A percentile compares a stretch with the other conserved stretches of the same genome.
Evolutionary conservation across 2,888 invertebrate genomes (phyloP).

Genomic region (Scelioninae gen. 1): DNA sequence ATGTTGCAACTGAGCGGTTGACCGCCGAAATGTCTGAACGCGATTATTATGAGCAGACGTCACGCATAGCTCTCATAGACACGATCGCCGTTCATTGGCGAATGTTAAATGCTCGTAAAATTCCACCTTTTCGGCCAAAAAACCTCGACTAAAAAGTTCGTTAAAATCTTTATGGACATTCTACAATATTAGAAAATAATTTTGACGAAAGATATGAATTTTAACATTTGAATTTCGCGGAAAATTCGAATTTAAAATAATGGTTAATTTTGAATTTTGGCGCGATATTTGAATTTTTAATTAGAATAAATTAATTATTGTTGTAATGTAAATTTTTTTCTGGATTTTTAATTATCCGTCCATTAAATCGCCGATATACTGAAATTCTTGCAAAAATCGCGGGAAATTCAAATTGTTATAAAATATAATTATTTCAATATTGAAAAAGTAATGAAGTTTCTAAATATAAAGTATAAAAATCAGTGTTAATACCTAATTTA

Average conservation of each 20-base stretch:
- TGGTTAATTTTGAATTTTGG: background rate
- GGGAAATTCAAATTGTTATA: no score
- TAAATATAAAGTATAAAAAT: no score
- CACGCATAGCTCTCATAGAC: slow-evolving; percentile 43
- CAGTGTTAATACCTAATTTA: no score
- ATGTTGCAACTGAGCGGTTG: slow-evolving; percentile 67
- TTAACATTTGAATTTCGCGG: background rate
- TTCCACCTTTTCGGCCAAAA: background rate
- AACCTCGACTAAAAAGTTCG: background rate
- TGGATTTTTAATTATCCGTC: no score
- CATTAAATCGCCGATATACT: no score
- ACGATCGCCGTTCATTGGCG: slow-evolving; percentile 21
- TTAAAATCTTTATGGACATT: background rate
- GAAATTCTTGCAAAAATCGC: no score
- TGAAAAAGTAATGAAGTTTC: no score
- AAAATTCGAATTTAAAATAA: background rate
- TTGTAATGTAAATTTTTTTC: no score
- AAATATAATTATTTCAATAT: no score
- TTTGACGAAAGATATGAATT: no score
- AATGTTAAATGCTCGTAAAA: slow-evolving; percentile 33
- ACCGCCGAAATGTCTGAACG: slow-evolving; percentile 66
- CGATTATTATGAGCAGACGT: slow-evolving; percentile 53
- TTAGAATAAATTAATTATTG: no score
- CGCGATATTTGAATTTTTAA: background rate
- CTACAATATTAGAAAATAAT: background rate